Evolutionary conservation across 1,140 invertebrate genomes (phyloP), one percentile per base, ranked within the genome.

Genomic region (Mamestra configurata): DNA sequence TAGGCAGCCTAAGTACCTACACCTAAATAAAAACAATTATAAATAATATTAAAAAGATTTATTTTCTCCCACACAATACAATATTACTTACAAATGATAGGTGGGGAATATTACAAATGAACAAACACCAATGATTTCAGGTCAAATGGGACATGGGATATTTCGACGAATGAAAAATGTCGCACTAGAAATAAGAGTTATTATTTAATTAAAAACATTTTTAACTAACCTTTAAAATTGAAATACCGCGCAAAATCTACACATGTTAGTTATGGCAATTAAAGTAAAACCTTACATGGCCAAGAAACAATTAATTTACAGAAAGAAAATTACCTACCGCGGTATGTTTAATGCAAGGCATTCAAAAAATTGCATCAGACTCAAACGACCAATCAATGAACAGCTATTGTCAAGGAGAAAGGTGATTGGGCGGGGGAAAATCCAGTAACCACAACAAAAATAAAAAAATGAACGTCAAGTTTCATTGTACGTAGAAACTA

Each of bases 331-430:
- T 35, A 49, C 70, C 70, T n/a, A 7, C 24, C 46, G 57, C 43
- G n/a, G n/a, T n/a, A 31, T 5, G 10, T 0, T 64, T 37, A n/a
- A 5, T 76, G 73, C 49, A 76, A 76, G n/a, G 20, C 15, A 35
- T 76, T 76, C 57, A 51, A 76, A 76, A 76, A 76, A 35, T 76
- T 76, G 73, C 73, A 76, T 76, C 73, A 76, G 73, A 64, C 15
- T 18, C 22, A 8, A 27, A 40, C 57, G 1, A 61, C 73, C 73
- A 76, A 76, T 77, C 75, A 66, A 15, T 20, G 24, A 13, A 4
- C n/a, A 35, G 61, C n/a, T 66, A 22, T 37, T 53, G 4, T 53
- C 59, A 49, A 49, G 57, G 20, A 20, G 24, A 49, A 59, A 43
- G 57, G 8, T 66, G 37, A 77, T 77, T 77, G 75, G 75, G 10